Percentiles rank a stretch among this genome's conserved stretches.
These are phyloP conservation scores for Drosophila orena DNA, from an alignment of 1,140 invertebrate species.

Conservation along the genomic window DNA sequence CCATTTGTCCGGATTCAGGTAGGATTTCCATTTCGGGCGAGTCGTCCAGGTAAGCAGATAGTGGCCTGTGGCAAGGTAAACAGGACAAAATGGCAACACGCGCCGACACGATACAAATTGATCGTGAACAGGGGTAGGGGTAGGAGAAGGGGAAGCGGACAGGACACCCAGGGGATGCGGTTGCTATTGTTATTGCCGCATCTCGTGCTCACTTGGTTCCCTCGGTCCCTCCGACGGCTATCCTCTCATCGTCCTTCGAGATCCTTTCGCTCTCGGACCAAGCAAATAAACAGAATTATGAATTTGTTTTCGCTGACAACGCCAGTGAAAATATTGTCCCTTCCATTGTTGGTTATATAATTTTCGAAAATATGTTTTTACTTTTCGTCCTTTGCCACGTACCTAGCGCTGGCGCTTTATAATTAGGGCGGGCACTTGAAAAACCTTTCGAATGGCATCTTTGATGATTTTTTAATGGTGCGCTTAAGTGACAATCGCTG, in stretches of 20 bases:
- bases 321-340: constrained; percentile 51
- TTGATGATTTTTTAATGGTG: constrained; percentile 50
- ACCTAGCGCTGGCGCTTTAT: constrained; percentile 67
- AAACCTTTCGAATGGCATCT: not conserved
- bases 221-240: constrained; percentile 1
- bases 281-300: constrained; percentile 69
- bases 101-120: constrained; percentile 76
- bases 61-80: constrained; percentile 51
- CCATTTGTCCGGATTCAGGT: constrained; percentile 46
- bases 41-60: constrained; percentile 46
- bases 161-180: constrained; percentile 33
- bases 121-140: constrained; percentile 54
- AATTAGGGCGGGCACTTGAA: constrained; percentile 62
- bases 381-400: constrained; percentile 22
- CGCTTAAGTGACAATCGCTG: constrained; percentile 1
- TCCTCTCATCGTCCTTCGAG: constrained; percentile 4
- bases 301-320: constrained; percentile 58
- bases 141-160: constrained; percentile 9
- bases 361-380: constrained; percentile 56
- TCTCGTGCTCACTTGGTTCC: constrained; percentile 7
- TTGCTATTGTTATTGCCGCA: constrained; percentile 41
- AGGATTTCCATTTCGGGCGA: not conserved
- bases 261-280: constrained; percentile 21
- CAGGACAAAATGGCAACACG: constrained; percentile 70
- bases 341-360: constrained; percentile 68